Conservation (phyloP, 2,888 invertebrate species). For the Agrochola lychnidis region DNA sequence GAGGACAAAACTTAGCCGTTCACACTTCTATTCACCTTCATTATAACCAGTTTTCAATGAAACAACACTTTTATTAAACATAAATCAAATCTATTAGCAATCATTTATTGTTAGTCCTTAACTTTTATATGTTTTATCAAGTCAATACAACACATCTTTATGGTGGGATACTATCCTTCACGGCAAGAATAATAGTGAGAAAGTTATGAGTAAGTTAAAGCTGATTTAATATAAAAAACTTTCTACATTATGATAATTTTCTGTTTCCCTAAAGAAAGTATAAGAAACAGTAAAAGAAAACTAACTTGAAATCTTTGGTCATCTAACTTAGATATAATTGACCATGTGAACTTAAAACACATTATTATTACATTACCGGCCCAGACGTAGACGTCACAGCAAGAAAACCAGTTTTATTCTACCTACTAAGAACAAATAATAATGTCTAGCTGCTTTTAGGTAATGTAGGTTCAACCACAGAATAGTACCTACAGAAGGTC, state of each 20-base stretch:
- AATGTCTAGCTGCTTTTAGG: slow-evolving; percentile 25
- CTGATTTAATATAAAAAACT: neutral
- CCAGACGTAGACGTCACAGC: slow-evolving; percentile 28
- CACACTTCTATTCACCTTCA: slow-evolving; percentile 33
- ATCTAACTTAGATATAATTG: slow-evolving; percentile 14
- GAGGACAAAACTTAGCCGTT: slow-evolving; percentile 41
- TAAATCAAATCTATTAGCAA: slow-evolving; percentile 10
- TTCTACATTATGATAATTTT: neutral
- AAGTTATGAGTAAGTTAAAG: no score
- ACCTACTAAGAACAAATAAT: slow-evolving; percentile 14
- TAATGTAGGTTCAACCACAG: slow-evolving; percentile 3
- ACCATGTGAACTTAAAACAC: slow-evolving; percentile 25
- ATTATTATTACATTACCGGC: slow-evolving; percentile 8
- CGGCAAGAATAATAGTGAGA: neutral
- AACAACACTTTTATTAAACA: neutral
- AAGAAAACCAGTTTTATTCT: slow-evolving; percentile 29
- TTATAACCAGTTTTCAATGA: slow-evolving; percentile 22
- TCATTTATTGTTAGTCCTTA: slow-evolving; percentile 5
- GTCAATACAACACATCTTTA: neutral
- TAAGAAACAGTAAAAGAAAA: neutral
- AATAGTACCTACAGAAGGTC: neutral
- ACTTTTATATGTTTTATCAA: slow-evolving; percentile 5
- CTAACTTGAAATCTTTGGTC: neutral
- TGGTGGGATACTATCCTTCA: neutral
- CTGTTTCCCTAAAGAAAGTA: neutral